Evolutionary conservation across 92 coral and sea anemone genomes (phyloP), one percentile per base, ranked within the genome.

Genomic region (Epizoanthus illoricatus): DNA sequence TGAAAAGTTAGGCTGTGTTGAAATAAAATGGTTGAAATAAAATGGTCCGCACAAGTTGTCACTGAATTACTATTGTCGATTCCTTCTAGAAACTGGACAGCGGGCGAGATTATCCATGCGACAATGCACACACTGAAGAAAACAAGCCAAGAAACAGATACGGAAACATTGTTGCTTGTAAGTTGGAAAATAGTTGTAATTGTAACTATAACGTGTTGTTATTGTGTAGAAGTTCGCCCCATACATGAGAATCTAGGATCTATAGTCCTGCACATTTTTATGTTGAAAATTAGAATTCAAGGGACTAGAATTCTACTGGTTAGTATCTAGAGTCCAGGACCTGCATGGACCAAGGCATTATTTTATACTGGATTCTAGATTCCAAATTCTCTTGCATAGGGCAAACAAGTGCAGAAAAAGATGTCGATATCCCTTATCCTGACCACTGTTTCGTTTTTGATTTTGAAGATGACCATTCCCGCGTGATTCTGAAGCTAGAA

Each of bases 131-230:
- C 56, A 55, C 86, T 49, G 76, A 81, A 33, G 99, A 93, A 66
- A 96, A 93, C 88, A 96, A 93, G 58, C 83, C 80, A 39, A 96
- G 93, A 86, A 96, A 96, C 91, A 96, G 99, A 96, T 96, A 96
- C 71, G 99, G 97, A 57, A 96, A 96, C 76, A 96, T 96, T 69
- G 91, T 91, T 5, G 97, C 99, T 41, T 96, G 99, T 96, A 85
- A 82, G 99, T 87, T 39, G n/a, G 8, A 7, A 4, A 55, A 17
- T 43, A 49, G 62, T 47, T 55, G 24, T 0, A 9, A 19, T 11
- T 36, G 1, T 12, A 36, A 20, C n/a, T 41, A 23, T 33, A n/a
- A 19, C 2, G 59, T 66, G 9, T 21, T 17, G 54, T 19, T 33
- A 11, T 33, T 8, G 10, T 24, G 23, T 18, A 41, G 5, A 45